Evolutionary conservation across 2,888 invertebrate genomes (phyloP), one percentile per base, ranked within the genome.

Genomic region (Ceriagrion tenellum): DNA sequence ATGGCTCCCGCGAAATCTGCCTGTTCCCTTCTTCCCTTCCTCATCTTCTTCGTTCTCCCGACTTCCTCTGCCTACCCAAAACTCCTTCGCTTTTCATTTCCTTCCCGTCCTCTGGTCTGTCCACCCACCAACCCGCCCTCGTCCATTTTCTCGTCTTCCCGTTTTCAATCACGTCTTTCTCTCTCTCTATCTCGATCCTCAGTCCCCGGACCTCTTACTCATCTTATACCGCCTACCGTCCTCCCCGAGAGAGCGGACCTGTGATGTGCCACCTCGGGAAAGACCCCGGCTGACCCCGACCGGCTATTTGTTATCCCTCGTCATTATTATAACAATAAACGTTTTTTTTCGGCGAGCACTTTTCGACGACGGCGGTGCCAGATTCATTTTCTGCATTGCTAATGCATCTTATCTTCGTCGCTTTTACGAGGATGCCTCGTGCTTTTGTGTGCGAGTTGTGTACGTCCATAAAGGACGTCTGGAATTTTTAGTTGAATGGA

Each of bases 1-100:
- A 89, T 55, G 47, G 89, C 93, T 74, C 69, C 93, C 69, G 93
- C 69, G 30, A 40, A 91, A 56, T 59, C 40, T 63, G 23, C 91
- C 20, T 63, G 23, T 35, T 26, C 26, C 40, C n/a, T n/a, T 26
- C 26, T 89, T 35, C 20, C 26, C 40, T 20, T n/a, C 47, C 26
- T 89, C 47, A 30, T 20, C 26, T 23, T 35, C 47, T 2, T 47
- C 59, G 23, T 12, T 35, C 91, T 63, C 91, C 20, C 56, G 30
- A 4, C 59, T 23, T 40, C 20, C 40, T 40, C 16, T 20, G 8
- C 88, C 20, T 20, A 13, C 55, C 88, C 10, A 23, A 16, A 35
- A 47, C 88, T 0, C 88, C 88, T 40, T 26, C 40, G 10, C 47
- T 40, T 55, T 47, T 88, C 88, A 23, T 18, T 26, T 89, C 55